Percentiles rank a stretch among this genome's conserved stretches.
Conservation (phyloP, 2,113 vertebrate genomes). For the Parus major region DNA sequence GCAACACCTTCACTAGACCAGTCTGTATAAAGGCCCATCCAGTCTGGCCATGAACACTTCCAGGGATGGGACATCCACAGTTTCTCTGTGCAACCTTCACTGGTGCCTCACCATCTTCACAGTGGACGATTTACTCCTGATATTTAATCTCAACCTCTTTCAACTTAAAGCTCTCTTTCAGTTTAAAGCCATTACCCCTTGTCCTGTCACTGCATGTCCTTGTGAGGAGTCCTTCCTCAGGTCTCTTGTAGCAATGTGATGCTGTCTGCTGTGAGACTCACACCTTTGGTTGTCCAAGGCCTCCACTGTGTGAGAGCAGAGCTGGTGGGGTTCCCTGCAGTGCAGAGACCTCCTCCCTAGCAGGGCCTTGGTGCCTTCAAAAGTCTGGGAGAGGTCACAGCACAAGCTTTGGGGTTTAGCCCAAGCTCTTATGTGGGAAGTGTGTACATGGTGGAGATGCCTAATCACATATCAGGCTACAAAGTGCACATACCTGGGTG, state of each 20-base stretch:
- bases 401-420: not conserved
- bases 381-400: not conserved
- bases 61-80: not conserved
- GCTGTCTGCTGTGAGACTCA: not conserved
- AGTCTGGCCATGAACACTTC: not conserved
- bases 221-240: not conserved
- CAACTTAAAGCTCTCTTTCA: not conserved
- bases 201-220: not conserved
- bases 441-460: not conserved
- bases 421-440: not conserved
- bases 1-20: not conserved
- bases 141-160: not conserved
- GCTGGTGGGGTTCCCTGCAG: not conserved
- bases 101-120: not conserved
- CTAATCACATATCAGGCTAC: not conserved
- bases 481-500: accelerated
- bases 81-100: not conserved
- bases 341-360: not conserved
- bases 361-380: not conserved
- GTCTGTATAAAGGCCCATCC: not conserved
- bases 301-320: not conserved
- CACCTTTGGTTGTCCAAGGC: not conserved
- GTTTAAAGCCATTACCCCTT: not conserved
- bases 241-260: not conserved
- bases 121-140: not conserved